phyloP scores from a whole-genome alignment of 2,888 invertebrate species.

The Seira musarum region DNA sequence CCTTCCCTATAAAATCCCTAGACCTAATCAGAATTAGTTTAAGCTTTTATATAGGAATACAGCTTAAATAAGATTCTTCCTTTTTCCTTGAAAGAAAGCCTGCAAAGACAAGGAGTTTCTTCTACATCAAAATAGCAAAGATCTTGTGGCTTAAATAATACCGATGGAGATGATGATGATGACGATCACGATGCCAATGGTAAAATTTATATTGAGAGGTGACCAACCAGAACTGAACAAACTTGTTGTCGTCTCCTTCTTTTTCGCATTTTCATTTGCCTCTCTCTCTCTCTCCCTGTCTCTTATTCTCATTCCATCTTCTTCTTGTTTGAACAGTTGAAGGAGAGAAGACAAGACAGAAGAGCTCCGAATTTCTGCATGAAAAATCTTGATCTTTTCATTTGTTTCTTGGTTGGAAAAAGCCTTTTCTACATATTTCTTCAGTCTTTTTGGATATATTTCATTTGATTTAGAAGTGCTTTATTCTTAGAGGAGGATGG shows the following conservation, averaged over 20 bases:
- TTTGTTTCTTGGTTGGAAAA: conserved; percentile 25
- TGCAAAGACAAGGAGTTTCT: conserved; percentile 38
- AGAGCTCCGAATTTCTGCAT: conserved; percentile 22
- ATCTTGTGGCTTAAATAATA: conserved; percentile 53
- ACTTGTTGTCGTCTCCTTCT: conserved; percentile 45
- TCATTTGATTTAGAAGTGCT: not conserved
- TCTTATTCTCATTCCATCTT: conserved; percentile 36
- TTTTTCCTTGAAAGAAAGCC: not conserved
- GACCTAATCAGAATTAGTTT: too few relatives aligned
- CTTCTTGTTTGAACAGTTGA: conserved; percentile 16
- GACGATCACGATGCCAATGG: conserved; percentile 38
- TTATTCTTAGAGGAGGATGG: conserved; percentile 45
- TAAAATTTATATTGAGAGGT: conserved; percentile 70
- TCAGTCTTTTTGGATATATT: not conserved
- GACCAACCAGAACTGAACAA: conserved; percentile 68
- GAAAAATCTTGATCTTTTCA: conserved; percentile 56
- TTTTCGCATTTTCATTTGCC: conserved; percentile 19
- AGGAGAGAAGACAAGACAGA: not conserved
- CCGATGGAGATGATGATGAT: conserved; percentile 35
- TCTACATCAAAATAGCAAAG: conserved; percentile 44
- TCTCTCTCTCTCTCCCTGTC: conserved; percentile 26
- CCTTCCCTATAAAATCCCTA: not conserved
- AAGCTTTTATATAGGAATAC: not conserved
- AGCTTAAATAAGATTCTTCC: not conserved
- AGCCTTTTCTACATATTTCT: not conserved